Conservation (phyloP, 2,888 invertebrate species). For the Thymelicus sylvestris region DNA sequence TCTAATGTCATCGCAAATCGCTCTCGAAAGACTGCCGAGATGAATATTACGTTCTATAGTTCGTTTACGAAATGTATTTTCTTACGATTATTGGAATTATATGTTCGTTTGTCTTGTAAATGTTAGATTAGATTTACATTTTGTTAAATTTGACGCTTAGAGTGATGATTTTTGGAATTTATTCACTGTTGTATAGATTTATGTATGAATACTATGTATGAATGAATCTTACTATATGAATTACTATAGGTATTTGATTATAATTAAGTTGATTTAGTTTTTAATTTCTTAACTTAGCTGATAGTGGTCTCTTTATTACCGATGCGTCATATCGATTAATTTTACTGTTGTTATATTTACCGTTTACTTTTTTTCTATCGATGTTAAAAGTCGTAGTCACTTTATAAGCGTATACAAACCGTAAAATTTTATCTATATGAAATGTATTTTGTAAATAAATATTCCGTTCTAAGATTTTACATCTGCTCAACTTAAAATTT, state of each 20-base stretch:
- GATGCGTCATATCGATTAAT: conserved; percentile 61
- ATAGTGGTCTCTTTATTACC: conserved; percentile 58
- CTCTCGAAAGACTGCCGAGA: conserved; percentile 60
- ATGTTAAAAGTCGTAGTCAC: conserved; percentile 68
- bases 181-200: conserved; percentile 78
- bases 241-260: conserved; percentile 70
- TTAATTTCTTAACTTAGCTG: conserved; percentile 59
- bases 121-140: conserved; percentile 70
- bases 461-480: conserved; percentile 79
- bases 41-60: conserved; percentile 51
- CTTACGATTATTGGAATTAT: conserved; percentile 48
- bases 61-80: conserved; percentile 42
- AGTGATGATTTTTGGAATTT: conserved; percentile 71
- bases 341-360: conserved; percentile 55
- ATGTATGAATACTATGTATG: conserved; percentile 58
- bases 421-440: conserved; percentile 66
- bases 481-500: conserved; percentile 82
- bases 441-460: conserved; percentile 79
- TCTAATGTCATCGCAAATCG: conserved; percentile 54
- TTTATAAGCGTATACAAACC: conserved; percentile 72
- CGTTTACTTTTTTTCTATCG: conserved; percentile 57
- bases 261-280: conserved; percentile 71
- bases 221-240: conserved; percentile 73
- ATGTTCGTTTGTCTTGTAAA: conserved; percentile 66
- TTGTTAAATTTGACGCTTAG: conserved; percentile 76